Evolutionary conservation across 2,888 invertebrate genomes (phyloP), one percentile per base, ranked within the genome.

Genomic region (Teleiodes luculella): DNA sequence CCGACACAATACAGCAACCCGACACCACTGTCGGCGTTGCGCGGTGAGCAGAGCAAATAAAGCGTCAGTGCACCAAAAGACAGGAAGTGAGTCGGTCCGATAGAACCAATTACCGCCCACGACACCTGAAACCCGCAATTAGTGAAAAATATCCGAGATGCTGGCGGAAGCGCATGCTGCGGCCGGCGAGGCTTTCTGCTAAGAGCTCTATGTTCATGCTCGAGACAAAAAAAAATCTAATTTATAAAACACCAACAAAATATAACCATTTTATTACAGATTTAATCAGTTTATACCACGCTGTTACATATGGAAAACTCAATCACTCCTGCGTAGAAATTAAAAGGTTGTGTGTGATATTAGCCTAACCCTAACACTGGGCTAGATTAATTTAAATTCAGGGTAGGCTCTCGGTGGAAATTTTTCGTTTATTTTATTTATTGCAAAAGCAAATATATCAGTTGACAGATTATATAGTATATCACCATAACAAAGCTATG

Each of bases 21-120:
- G 84, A 87, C 78, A 87, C 86, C 80, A 61, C 56, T 43, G 74
- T 70, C 79, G 78, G 82, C 73, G 72, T 78, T 78, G 74, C 74
- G 72, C 65, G 62, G 71, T 78, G 74, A 74, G 72, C 65, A 63
- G n/a, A n/a, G 72, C 66, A 71, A 70, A 72, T 69, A 76, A 73
- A 72, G 67, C 67, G 58, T 63, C 61, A 61, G 60, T 28, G 72
- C 74, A 76, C 78, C 80, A 84, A 87, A 86, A 83, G 85, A 80
- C 89, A 86, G 89, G 88, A 88, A 88, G 86, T 83, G 75, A 74
- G 81, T 80, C 86, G 24, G 77, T 72, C 72, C 80, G 80, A 86
- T 85, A 79, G 76, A 80, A 77, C 86, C 84, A 87, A 88, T 86
- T 84, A 82, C 80, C 89, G 86, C 89, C 88, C 82, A 80, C 83